Evolutionary conservation across 2,797 vertebrate species (phyloP).

Genomic region (Centropyge bicolor): DNA sequence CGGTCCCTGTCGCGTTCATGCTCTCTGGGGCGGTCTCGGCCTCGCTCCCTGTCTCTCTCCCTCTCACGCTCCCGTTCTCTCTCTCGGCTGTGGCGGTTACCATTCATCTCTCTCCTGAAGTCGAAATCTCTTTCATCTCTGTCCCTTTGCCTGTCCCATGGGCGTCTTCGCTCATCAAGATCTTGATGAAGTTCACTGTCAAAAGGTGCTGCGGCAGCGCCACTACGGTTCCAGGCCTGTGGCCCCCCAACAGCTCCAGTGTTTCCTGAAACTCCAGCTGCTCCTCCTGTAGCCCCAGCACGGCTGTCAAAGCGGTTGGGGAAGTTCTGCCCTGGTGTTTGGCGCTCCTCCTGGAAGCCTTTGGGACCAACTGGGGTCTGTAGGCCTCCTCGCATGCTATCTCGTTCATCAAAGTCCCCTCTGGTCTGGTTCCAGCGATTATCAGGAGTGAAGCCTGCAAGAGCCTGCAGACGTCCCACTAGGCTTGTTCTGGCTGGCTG

Average conservation of each 20-base stretch:
- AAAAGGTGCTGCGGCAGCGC: conserved; percentile 74
- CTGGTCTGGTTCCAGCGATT: conserved; percentile 94
- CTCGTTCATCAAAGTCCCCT: conserved; percentile 97
- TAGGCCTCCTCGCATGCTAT: conserved; percentile 81
- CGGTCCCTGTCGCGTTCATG: conserved; percentile 77
- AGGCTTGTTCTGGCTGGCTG: conserved; percentile 77
- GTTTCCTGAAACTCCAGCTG: conserved; percentile 46
- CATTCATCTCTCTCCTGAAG: conserved; percentile 96
- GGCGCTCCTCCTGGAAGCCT: conserved; percentile 92
- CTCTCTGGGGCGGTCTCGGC: conserved; percentile 76
- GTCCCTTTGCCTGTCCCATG: conserved; percentile 98
- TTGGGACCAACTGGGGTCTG: conserved; percentile 86
- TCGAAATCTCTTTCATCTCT: conserved; percentile 97
- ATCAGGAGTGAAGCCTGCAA: conserved; percentile 92
- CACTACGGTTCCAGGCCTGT: conserved; percentile 75
- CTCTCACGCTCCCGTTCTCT: conserved; percentile 88
- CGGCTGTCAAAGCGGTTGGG: conserved; percentile 91
- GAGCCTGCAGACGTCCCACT: conserved; percentile 86
- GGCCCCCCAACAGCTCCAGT: conserved; percentile 55
- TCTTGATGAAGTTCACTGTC: conserved; percentile 94
- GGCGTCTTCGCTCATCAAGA: conserved; percentile 95
- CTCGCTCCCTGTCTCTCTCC: conserved; percentile 74
- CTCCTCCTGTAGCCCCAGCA: conserved; percentile 70
- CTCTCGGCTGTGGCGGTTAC: conserved; percentile 92
- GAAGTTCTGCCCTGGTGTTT: conserved; percentile 89